Conservation (phyloP, 2,797 vertebrate genomes). For the Muscicapa striata region DNA sequence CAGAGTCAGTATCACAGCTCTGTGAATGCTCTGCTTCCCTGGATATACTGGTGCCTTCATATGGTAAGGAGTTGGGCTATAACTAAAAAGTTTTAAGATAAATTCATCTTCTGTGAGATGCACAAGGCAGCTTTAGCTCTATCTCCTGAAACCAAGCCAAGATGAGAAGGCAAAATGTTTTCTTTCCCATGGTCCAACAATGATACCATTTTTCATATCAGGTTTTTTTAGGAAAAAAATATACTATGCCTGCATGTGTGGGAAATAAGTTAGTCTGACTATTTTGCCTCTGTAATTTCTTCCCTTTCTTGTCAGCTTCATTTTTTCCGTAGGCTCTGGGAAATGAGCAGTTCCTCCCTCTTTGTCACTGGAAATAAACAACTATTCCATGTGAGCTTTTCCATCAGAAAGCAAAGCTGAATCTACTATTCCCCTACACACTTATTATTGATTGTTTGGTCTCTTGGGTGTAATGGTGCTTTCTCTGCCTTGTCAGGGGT, state of each 20-base stretch:
- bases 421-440: background rate
- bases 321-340: background rate
- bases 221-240: conserved; percentile 2
- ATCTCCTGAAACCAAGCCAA: background rate
- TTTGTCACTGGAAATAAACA: background rate
- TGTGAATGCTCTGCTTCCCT: background rate
- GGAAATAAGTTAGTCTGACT: background rate
- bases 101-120: background rate
- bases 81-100: background rate
- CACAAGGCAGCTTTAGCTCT: background rate
- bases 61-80: background rate
- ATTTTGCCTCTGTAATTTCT: background rate
- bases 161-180: conserved; percentile 11
- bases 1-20: background rate
- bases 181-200: background rate
- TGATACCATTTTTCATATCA: conserved; percentile 20
- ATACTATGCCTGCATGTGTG: background rate
- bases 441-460: background rate
- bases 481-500: background rate
- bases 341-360: background rate
- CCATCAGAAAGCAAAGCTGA: background rate
- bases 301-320: background rate
- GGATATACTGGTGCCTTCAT: background rate
- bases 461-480: background rate
- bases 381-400: background rate